A percentile compares a stretch with the other conserved stretches of the same genome.
Evolutionary conservation across 1,140 invertebrate genomes (phyloP).

Genomic region (Ooceraea biroi): DNA sequence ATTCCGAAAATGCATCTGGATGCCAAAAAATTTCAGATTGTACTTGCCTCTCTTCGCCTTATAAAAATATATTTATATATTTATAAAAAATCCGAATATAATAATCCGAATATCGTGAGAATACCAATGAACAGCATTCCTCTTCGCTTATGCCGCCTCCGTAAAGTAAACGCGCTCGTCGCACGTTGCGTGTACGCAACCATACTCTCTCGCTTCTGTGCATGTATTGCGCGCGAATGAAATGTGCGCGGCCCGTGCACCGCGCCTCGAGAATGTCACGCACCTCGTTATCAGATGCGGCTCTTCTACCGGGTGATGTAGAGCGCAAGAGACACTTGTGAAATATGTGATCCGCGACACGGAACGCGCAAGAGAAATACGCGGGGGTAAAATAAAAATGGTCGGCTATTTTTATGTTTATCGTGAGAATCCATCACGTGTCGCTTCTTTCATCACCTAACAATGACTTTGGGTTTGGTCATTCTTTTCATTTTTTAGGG

Average conservation of each 20-base stretch:
- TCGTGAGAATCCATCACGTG: too few species aligned
- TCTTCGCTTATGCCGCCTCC: too few species aligned
- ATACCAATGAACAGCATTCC: too few species aligned
- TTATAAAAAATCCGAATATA: too few species aligned
- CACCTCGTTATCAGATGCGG: slow-evolving; percentile 63
- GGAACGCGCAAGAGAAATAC: neutral
- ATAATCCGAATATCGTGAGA: too few species aligned
- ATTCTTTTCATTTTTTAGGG: neutral
- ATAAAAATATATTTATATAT: too few species aligned
- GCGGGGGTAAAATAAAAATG: neutral
- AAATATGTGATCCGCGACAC: neutral
- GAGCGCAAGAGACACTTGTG: neutral
- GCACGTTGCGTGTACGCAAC: too few species aligned
- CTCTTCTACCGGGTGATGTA: slow-evolving; percentile 16
- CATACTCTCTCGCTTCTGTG: neutral
- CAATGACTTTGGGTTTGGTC: neutral
- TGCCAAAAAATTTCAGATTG: too few species aligned
- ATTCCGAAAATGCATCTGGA: neutral
- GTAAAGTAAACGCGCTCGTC: too few species aligned
- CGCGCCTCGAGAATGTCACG: slow-evolving; percentile 65
- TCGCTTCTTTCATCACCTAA: too few species aligned
- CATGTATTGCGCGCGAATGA: slow-evolving; percentile 27
- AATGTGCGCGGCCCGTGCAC: slow-evolving; percentile 31
- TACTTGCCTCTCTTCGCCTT: too few species aligned
- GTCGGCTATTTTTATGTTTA: neutral